Percentiles rank a stretch among this genome's conserved stretches.
Conservation (phyloP, 2,888 invertebrate genomes). For the Barypeithes pellucidus region DNA sequence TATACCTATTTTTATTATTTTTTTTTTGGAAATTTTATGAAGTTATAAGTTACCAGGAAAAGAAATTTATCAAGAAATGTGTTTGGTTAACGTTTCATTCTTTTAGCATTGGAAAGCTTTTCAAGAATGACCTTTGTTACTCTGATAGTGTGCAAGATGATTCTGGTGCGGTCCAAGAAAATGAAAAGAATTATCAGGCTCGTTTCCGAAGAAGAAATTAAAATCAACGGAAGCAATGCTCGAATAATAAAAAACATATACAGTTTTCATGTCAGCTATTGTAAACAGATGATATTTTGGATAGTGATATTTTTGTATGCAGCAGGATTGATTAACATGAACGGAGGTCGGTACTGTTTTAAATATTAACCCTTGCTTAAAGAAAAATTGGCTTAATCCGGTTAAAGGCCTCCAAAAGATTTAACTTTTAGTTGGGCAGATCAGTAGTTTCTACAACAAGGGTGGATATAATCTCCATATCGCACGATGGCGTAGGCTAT, state of each 20-base stretch:
- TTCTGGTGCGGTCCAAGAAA: constrained; percentile 26
- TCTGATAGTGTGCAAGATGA: constrained; percentile 38
- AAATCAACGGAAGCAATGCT: constrained; percentile 7
- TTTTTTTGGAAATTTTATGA: too few species aligned
- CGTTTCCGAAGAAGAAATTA: constrained; percentile 29
- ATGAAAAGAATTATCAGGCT: constrained; percentile 27
- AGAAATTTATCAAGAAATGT: too few species aligned
- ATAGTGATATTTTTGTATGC: constrained; percentile 36
- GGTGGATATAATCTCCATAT: too few species aligned
- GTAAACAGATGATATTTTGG: constrained; percentile 34
- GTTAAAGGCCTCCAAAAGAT: too few species aligned
- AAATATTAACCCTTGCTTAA: not conserved
- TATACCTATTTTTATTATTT: too few species aligned
- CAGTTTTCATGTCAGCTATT: constrained; percentile 35
- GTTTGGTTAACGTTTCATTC: not conserved
- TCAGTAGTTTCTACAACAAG: too few species aligned
- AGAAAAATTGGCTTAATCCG: too few species aligned
- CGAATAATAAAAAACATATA: constrained; percentile 24
- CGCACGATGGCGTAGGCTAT: too few species aligned
- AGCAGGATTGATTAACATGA: constrained; percentile 37
- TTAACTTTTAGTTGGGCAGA: too few species aligned
- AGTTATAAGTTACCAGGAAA: too few species aligned
- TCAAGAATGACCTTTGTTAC: constrained; percentile 39
- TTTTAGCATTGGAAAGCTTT: constrained; percentile 38
- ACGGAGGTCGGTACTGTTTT: constrained; percentile 13